phyloP scores from a whole-genome alignment of 2,113 vertebrate species.

The Syngnathus floridae region DNA sequence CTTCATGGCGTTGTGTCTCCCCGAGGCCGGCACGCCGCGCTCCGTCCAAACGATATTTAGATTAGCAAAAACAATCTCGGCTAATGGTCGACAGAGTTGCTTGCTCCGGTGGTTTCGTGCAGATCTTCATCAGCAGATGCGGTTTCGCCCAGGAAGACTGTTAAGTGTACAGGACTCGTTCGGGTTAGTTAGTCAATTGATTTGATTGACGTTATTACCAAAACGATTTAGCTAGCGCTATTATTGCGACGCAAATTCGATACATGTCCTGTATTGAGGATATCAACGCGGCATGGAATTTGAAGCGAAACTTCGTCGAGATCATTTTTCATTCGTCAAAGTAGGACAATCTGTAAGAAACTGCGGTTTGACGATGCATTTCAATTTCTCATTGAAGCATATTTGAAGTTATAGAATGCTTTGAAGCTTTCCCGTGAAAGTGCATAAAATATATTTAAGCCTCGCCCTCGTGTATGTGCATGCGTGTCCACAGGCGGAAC shows the following conservation, averaged over 20 bases:
- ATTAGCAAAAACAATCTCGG: conserved; percentile 6
- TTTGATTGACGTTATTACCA: background rate
- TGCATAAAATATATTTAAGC: background rate
- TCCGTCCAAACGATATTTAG: background rate
- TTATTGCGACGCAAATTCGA: no score
- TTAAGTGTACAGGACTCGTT: background rate
- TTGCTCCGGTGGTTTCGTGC: conserved; percentile 8
- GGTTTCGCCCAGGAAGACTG: background rate
- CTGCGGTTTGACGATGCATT: background rate
- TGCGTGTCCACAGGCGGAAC: conserved; percentile 78
- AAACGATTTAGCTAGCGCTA: no score
- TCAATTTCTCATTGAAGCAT: conserved; percentile 3
- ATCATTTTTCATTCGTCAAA: background rate
- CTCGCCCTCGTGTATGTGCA: background rate
- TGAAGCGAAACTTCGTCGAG: no score
- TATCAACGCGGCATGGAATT: no score
- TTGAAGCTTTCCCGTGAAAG: background rate
- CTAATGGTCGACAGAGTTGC: background rate
- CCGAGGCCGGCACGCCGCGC: background rate
- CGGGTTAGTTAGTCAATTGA: background rate
- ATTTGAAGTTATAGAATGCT: conserved; percentile 4
- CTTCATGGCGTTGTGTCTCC: background rate
- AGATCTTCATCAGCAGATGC: conserved; percentile 1
- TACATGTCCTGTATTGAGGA: no score
- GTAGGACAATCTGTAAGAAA: background rate